phyloP scores from a whole-genome alignment of 2,888 invertebrate species.

The Agrilus mali region DNA sequence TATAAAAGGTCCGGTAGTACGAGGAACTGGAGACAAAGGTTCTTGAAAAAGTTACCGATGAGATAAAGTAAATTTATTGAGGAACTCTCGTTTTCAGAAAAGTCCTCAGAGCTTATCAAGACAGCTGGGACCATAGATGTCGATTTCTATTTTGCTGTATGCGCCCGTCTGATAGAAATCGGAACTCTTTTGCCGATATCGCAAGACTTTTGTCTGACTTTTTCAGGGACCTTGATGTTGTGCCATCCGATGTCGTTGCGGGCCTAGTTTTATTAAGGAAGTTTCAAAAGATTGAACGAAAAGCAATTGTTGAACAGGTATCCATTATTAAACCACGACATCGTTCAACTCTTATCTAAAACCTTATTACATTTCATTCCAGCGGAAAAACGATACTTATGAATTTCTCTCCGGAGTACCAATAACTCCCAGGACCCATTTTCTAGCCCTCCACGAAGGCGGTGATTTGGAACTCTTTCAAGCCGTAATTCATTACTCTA shows the following conservation, averaged over 20 bases:
- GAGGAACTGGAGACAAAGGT: constrained; percentile 77
- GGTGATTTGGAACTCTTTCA: constrained; percentile 58
- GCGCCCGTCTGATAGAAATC: constrained; percentile 59
- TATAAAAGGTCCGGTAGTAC: constrained; percentile 67
- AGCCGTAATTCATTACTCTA: constrained; percentile 69
- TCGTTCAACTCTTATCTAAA: not conserved
- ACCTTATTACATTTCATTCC: constrained; percentile 19
- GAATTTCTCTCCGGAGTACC: constrained; percentile 78
- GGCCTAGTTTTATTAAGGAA: constrained; percentile 68
- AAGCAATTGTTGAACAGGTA: constrained; percentile 58
- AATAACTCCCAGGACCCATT: constrained; percentile 68
- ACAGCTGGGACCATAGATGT: constrained; percentile 78
- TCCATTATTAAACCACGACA: constrained; percentile 6
- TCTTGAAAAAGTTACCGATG: constrained; percentile 6
- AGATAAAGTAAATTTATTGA: not conserved
- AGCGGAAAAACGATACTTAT: constrained; percentile 70
- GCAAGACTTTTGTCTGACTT: constrained; percentile 74
- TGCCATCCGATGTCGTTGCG: constrained; percentile 77
- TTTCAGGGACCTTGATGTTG: constrained; percentile 78
- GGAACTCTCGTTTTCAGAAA: constrained; percentile 44
- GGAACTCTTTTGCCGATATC: constrained; percentile 77
- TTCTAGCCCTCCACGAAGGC: constrained; percentile 64
- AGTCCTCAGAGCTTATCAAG: constrained; percentile 74
- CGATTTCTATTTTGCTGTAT: constrained; percentile 73
- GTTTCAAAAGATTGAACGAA: constrained; percentile 66